phyloP scores from a whole-genome alignment of 2,113 vertebrate genomes.

The Odontesthes bonariensis region DNA sequence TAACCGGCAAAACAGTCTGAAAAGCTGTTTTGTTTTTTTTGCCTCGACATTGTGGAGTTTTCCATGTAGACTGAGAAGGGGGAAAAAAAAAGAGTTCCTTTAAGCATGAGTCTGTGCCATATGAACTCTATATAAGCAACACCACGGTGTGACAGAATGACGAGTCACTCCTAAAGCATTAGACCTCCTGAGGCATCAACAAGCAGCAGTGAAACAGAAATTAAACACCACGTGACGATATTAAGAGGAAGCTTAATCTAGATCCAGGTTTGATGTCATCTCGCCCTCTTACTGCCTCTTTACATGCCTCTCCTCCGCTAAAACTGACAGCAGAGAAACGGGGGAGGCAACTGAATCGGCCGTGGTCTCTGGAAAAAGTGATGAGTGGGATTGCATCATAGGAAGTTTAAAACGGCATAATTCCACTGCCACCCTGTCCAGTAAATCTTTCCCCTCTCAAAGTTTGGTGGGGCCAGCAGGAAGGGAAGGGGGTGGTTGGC shows the following conservation, averaged over 20 bases:
- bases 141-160: not conserved
- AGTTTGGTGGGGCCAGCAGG: not conserved
- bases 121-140: no score
- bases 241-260: not conserved
- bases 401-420: not conserved
- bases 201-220: not conserved
- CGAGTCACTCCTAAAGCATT: not conserved
- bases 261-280: not conserved
- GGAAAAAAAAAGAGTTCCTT: no score
- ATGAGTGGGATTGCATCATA: not conserved
- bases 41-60: no score
- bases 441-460: conserved; percentile 5
- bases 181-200: not conserved
- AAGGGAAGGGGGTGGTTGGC: not conserved
- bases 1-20: not conserved
- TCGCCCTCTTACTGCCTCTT: not conserved
- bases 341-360: not conserved
- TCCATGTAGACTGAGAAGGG: no score
- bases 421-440: not conserved
- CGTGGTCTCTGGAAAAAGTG: not conserved
- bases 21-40: no score
- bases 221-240: no score
- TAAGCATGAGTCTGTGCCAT: no score
- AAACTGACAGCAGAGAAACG: not conserved
- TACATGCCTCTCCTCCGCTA: not conserved